Conservation (phyloP, 2,113 vertebrate genomes). For the Hippocampus zosterae region DNA sequence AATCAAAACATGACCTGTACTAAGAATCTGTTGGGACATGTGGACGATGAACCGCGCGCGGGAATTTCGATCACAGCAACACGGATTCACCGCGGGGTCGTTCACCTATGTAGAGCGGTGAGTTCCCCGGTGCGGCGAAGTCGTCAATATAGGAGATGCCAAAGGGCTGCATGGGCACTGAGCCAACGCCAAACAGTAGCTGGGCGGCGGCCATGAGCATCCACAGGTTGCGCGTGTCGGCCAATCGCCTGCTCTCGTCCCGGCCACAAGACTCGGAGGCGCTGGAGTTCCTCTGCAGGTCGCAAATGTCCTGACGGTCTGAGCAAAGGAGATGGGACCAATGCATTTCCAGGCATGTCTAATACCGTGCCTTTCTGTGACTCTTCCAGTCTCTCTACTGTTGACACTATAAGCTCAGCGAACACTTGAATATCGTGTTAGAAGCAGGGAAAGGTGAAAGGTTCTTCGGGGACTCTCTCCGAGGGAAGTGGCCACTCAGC, state of each 20-base stretch:
- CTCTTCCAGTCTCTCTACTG: neutral
- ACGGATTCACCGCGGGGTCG: neutral
- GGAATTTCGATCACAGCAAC: neutral
- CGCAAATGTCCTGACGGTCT: slow-evolving; percentile 66
- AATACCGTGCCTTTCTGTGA: neutral
- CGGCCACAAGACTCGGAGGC: slow-evolving; percentile 33
- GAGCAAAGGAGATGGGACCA: neutral
- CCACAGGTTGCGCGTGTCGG: slow-evolving; percentile 81
- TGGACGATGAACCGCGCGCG: too few species aligned
- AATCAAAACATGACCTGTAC: neutral
- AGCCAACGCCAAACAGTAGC: slow-evolving; percentile 86
- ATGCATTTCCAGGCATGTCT: neutral
- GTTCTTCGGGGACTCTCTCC: too few species aligned
- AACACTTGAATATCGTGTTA: too few species aligned
- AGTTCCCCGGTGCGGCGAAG: slow-evolving; percentile 84
- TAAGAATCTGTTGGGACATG: neutral
- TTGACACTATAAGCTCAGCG: too few species aligned
- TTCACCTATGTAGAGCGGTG: slow-evolving; percentile 87
- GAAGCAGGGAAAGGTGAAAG: too few species aligned
- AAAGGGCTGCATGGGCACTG: slow-evolving; percentile 94
- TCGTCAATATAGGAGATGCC: slow-evolving; percentile 95
- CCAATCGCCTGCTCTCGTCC: slow-evolving; percentile 43
- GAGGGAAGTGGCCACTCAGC: neutral
- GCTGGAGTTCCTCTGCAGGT: slow-evolving; percentile 43
- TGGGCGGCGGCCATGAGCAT: slow-evolving; percentile 86